Conservation (phyloP, 2,113 vertebrate genomes). For the Chloroceryle aenea region DNA sequence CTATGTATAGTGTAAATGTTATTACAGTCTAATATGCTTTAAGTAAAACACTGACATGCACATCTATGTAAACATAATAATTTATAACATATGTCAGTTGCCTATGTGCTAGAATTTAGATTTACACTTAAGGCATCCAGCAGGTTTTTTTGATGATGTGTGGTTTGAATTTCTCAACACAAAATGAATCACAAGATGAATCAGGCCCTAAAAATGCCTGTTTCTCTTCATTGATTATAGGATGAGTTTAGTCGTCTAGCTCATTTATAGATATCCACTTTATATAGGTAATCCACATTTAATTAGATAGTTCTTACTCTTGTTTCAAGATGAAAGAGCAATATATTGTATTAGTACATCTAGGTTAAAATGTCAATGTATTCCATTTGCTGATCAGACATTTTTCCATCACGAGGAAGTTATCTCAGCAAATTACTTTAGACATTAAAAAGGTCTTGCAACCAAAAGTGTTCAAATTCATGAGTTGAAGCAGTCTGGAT, state of each 20-base stretch:
- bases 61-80: constrained; percentile 28
- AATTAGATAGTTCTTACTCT: background rate
- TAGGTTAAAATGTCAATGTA: background rate
- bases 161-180: background rate
- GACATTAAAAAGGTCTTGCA: background rate
- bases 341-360: background rate
- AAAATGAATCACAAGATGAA: constrained; percentile 54
- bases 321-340: background rate
- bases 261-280: background rate
- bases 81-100: constrained; percentile 28
- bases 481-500: background rate
- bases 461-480: background rate
- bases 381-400: background rate
- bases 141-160: background rate
- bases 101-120: constrained; percentile 41
- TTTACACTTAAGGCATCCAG: constrained; percentile 31
- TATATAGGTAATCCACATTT: background rate
- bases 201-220: background rate
- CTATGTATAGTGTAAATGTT: constrained; percentile 7
- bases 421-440: background rate
- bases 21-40: constrained; percentile 27
- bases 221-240: background rate
- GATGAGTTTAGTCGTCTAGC: background rate
- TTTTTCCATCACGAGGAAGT: background rate
- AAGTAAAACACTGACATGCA: constrained; percentile 40